These are phyloP conservation scores for Sebastes flavidus DNA, from an alignment of 2,797 vertebrate genomes.

Conservation along the genomic window DNA sequence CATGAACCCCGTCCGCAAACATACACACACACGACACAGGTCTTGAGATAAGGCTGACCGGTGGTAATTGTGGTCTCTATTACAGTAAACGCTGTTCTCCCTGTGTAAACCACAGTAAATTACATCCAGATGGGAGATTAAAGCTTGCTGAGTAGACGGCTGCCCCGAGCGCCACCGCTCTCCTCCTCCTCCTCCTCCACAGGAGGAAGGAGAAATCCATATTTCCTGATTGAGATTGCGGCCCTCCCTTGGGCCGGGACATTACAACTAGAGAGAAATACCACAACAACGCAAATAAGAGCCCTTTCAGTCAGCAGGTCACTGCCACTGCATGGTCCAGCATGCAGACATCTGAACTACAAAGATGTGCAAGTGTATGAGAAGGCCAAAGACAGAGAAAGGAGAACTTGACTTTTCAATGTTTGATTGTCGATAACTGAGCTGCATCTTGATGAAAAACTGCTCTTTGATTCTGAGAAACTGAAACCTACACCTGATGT, in stretches of 20 bases:
- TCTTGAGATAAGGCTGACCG: slow-evolving; percentile 80
- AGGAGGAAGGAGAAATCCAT: slow-evolving; percentile 85
- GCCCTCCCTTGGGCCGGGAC: slow-evolving; percentile 75
- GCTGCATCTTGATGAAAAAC: neutral
- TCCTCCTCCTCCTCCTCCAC: slow-evolving; percentile 46
- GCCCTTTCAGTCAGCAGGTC: slow-evolving; percentile 53
- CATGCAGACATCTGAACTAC: slow-evolving; percentile 5
- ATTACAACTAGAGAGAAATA: slow-evolving; percentile 80
- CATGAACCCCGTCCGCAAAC: slow-evolving; percentile 31
- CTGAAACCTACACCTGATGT: neutral
- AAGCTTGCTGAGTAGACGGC: slow-evolving; percentile 79
- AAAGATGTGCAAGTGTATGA: slow-evolving; percentile 1
- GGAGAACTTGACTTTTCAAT: neutral
- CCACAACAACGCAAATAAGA: slow-evolving; percentile 60
- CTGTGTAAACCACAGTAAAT: slow-evolving; percentile 87
- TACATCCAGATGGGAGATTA: slow-evolving; percentile 89
- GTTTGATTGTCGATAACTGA: neutral
- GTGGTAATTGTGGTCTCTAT: slow-evolving; percentile 86
- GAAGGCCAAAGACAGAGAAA: neutral
- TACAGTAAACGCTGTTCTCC: slow-evolving; percentile 86
- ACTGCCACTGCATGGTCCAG: slow-evolving; percentile 6
- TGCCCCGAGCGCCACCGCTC: slow-evolving; percentile 75
- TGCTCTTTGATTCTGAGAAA: neutral
- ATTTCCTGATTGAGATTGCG: slow-evolving; percentile 86
- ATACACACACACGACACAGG: slow-evolving; percentile 60